These are phyloP conservation scores for Xerus rutilus DNA, from an alignment of 2,797 vertebrate genomes.

Conservation along the genomic window DNA sequence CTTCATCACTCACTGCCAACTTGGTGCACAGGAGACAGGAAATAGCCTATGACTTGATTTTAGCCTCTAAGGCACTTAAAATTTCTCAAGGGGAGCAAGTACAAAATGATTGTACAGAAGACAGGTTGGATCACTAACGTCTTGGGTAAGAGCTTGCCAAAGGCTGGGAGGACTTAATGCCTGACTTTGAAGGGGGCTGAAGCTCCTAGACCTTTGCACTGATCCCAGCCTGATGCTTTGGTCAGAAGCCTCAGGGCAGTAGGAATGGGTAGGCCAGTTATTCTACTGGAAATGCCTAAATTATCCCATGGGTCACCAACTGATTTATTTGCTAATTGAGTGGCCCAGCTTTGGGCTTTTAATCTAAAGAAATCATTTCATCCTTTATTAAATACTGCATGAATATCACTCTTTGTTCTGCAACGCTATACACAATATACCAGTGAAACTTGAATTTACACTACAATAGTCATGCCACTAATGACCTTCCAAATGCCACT, in stretches of 20 bases:
- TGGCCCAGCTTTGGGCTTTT: constrained; percentile 69
- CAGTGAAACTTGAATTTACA: constrained; percentile 76
- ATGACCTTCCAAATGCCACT: constrained; percentile 76
- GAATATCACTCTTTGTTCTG: constrained; percentile 76
- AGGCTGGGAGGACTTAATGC: not conserved
- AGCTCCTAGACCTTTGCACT: not conserved
- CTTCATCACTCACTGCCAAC: not conserved
- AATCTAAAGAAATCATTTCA: constrained; percentile 79
- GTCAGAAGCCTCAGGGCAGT: not conserved
- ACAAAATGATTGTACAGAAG: not conserved
- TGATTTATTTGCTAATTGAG: constrained; percentile 82
- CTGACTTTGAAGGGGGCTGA: not conserved
- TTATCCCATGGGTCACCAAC: constrained; percentile 70
- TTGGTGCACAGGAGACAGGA: not conserved
- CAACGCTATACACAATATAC: constrained; percentile 62
- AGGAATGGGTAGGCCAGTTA: not conserved
- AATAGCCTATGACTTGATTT: not conserved
- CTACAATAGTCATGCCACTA: constrained; percentile 71
- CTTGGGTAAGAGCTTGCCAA: not conserved
- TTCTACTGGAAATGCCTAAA: constrained; percentile 60
- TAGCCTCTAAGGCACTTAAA: not conserved
- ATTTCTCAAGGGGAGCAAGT: not conserved
- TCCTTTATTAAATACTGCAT: constrained; percentile 76
- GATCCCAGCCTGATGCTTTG: constrained; percentile 16
- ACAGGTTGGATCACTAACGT: not conserved